A percentile compares a stretch with the other conserved stretches of the same genome.
Conservation (phyloP, 2,113 vertebrate species). For the Phylloscopus trochilus region DNA sequence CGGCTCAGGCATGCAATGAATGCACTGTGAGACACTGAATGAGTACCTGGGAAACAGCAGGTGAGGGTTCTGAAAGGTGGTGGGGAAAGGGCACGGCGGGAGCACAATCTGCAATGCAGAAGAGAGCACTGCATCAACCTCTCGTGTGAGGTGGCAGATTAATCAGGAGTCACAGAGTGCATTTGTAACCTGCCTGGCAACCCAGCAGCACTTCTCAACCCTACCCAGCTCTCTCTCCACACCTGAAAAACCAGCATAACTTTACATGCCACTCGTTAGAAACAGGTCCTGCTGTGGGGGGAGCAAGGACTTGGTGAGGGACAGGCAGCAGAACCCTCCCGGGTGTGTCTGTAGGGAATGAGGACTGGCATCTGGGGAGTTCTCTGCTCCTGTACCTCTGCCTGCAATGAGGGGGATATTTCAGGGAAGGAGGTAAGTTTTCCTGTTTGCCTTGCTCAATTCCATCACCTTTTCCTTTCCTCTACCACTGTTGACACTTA, state of each 20-base stretch:
- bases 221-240: neutral
- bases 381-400: neutral
- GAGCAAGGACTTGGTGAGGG: neutral
- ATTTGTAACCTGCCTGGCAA: constrained; percentile 56
- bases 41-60: neutral
- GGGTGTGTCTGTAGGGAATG: neutral
- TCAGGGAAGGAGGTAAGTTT: neutral
- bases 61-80: neutral
- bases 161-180: constrained; percentile 40
- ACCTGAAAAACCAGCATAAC: neutral
- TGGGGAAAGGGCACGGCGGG: constrained; percentile 23
- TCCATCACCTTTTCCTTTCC: neutral
- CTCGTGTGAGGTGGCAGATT: constrained; percentile 3
- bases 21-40: neutral
- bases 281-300: neutral
- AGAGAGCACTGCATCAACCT: constrained; percentile 47
- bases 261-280: neutral
- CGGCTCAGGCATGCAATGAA: neutral
- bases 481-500: neutral
- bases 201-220: neutral
- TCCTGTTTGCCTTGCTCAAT: neutral
- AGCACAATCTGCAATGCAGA: constrained; percentile 61
- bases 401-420: neutral
- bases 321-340: neutral
- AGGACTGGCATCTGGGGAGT: neutral